Evolutionary conservation across 1,140 invertebrate species (phyloP), one percentile per base, ranked within the genome.

Genomic region (Cyphomyrmex costatus): DNA sequence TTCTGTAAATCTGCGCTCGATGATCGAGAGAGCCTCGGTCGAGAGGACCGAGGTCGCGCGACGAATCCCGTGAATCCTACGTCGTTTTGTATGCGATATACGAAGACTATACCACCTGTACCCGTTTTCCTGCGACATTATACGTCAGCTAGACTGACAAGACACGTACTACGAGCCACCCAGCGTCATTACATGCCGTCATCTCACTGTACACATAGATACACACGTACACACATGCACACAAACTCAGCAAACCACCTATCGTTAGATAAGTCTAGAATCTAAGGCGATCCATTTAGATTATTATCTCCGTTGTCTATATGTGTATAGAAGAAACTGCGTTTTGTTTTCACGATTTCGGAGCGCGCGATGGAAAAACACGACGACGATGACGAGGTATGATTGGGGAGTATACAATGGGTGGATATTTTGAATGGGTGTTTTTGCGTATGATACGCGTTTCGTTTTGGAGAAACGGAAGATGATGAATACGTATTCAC

Each of bases 281-380:
- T 36, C 30, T 90, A 90, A 90, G 89, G 49, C 86, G 84, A 21
- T 83, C 83, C 73, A 84, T 65, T 82, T 91, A 90, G 89, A 90
- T 90, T 84, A 66, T 80, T 85, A 89, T 86, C 73, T 88, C 58
- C 78, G 70, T 91, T 91, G 89, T 91, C 86, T 90, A 91, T 91
- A 91, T 91, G 89, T 90, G 89, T 90, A 90, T 85, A 90, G 74
- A 85, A 85, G 27, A 66, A 70, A 36, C 36, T 30, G 85, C 66
- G 73, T 87, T 87, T 89, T 73, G 63, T 84, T 90, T 46, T 66
- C 77, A 83, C 78, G 56, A 83, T 78, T 68, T 61, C 56, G 65
- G 10, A 87, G 10, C 36, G 21, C 56, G 58, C 70, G 73, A 78
- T 70, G 60, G 65, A 70, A 16, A 74, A 33, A 21, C 33, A 66